Base-by-base conservation (phyloP, 2,888 invertebrate species). In the Drosophila recens region DNA sequence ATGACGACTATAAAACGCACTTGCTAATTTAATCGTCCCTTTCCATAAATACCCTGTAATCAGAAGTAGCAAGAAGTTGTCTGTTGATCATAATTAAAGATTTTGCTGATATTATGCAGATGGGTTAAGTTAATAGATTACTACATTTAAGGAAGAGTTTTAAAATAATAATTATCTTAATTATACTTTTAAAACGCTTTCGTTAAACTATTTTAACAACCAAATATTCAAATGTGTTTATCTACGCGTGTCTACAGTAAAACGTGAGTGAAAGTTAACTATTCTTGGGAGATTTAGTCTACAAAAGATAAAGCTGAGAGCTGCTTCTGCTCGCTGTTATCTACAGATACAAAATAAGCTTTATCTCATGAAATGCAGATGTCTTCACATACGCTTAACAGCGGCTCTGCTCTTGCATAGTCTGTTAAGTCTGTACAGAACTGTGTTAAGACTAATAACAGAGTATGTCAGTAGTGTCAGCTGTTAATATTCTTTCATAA, bases 1-100 rank as follows among this genome's bases (percentile, higher is more conserved):
- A 40, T 52, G 65, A 23, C 75, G 52, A 59, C 38, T 48, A 38
- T 38, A 27, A 20, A 43, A 83, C 68, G 81, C 79, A 87, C 79
- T 89, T 70, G 85, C 79, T 87, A 85, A 89, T 89, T 84, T 66
- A 84, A 84, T 85, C 70, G 68, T 78, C 51, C 56, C 77, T 51
- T 42, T 34, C 17, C 13, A 40, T 46, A 40, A 11, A 70, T 76
- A 79, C 76, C 76, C 75, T 76, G 11, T 56, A 70, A 59, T 58
- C 4, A 38, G 10, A 6, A 4, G 15, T 11, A 6, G 13, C 9
- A 15, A n/a, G 30, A 0, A 30, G 8, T 15, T 27, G 27, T 46
- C 27, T n/a, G 27, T 27, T 23, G 4, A 23, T 23, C 23, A 23
- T 13, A 11, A 10, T 0, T 11, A 34, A 34, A 34, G 34, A 34